Conservation (phyloP, 92 coral and sea anemone species). For the Palythoa heliodiscus region DNA sequence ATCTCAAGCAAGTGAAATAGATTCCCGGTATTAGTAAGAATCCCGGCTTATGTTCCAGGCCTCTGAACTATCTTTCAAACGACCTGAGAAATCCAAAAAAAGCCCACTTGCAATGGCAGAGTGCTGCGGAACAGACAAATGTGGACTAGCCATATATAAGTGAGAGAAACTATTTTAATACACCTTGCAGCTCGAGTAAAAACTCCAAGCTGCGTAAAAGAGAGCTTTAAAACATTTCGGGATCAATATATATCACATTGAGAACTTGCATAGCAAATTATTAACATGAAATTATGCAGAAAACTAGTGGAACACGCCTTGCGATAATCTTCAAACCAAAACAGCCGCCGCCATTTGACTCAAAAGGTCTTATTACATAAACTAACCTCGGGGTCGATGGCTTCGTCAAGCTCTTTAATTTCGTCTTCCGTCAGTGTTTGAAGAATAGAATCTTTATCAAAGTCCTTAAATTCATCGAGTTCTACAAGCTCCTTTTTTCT, state of each 20-base stretch:
- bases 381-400: constrained; percentile 97
- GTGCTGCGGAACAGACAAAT: too few relatives aligned
- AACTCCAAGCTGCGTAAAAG: neutral
- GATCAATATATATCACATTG: neutral
- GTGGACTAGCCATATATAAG: too few relatives aligned
- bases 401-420: constrained; percentile 76
- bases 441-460: constrained; percentile 81
- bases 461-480: constrained; percentile 72
- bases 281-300: constrained; percentile 20
- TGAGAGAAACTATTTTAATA: too few relatives aligned
- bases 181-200: neutral
- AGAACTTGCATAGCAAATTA: neutral
- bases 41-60: too few relatives aligned
- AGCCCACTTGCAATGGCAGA: too few relatives aligned
- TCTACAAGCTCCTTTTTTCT: constrained; percentile 61
- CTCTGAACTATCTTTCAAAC: too few relatives aligned
- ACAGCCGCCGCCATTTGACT: neutral
- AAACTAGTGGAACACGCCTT: constrained; percentile 20
- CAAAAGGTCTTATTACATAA: neutral
- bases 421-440: constrained; percentile 89
- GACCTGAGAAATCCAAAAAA: too few relatives aligned
- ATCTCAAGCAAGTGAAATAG: too few relatives aligned
- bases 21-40: too few relatives aligned
- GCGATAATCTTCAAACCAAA: neutral
- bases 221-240: neutral